phyloP scores from a whole-genome alignment of 1,140 invertebrate species.

The Vollenhovia emeryi region DNA sequence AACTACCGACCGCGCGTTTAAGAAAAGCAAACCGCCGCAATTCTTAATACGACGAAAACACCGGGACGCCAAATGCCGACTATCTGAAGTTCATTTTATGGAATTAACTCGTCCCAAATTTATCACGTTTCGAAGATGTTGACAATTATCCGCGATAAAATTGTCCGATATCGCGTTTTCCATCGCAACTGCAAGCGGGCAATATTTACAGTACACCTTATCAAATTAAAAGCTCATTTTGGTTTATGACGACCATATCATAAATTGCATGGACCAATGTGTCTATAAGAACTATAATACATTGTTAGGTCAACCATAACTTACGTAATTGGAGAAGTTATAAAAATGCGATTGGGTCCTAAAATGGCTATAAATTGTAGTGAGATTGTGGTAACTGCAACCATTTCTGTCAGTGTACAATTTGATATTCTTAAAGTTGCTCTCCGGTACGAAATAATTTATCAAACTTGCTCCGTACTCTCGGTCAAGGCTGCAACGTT shows the following conservation, averaged over 20 bases:
- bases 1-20: background rate
- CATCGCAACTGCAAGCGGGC: background rate
- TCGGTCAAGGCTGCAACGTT: conserved; percentile 12
- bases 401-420: no score
- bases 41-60: conserved; percentile 21
- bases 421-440: background rate
- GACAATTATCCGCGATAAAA: background rate
- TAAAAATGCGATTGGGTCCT: no score
- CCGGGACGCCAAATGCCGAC: background rate
- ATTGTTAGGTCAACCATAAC: no score
- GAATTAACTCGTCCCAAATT: background rate
- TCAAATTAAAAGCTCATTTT: no score
- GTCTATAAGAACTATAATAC: no score
- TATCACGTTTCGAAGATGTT: background rate
- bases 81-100: background rate
- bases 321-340: no score
- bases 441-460: conserved; percentile 13
- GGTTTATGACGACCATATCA: no score
- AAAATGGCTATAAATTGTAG: no score
- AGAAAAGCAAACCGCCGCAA: conserved; percentile 37
- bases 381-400: no score
- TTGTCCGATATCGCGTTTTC: background rate
- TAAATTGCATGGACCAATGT: no score
- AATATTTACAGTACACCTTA: no score
- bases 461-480: conserved; percentile 13